Evolutionary conservation across 1,140 invertebrate genomes (phyloP).

Genomic region (Pseudomyrmex dendroicus): DNA sequence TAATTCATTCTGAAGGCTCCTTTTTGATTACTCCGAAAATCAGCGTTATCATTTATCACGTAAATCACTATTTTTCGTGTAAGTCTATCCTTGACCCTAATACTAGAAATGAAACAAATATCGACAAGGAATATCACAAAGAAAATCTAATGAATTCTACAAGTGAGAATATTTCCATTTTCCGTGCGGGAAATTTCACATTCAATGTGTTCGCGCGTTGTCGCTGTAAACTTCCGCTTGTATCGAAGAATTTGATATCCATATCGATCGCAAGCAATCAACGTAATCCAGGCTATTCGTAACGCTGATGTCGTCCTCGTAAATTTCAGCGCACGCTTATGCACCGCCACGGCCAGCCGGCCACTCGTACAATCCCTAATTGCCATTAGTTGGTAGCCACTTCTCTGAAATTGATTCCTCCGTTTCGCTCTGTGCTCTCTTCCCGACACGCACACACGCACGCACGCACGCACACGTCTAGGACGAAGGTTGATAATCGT

Average conservation of each 20-base stretch:
- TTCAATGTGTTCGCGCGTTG: neutral
- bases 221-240: neutral
- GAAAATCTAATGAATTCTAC: neutral
- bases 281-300: constrained; percentile 16
- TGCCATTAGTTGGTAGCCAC: constrained; percentile 73
- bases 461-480: neutral
- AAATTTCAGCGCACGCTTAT: constrained; percentile 69
- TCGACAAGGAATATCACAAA: neutral
- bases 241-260: constrained; percentile 20
- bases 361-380: constrained; percentile 73
- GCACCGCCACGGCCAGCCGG: constrained; percentile 63
- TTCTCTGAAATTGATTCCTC: constrained; percentile 73
- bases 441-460: neutral
- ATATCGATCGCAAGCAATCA: constrained; percentile 17
- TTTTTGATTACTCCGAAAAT: neutral
- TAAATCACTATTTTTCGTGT: neutral
- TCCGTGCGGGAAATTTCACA: too few species aligned
- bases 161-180: neutral
- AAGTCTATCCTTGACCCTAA: neutral
- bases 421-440: constrained; percentile 56
- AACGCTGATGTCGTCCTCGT: constrained; percentile 63
- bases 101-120: neutral
- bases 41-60: neutral
- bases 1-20: neutral
- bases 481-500: neutral